Percentiles rank a stretch among this genome's conserved stretches.
These are phyloP conservation scores for Clarias gariepinus DNA, from an alignment of 2,113 vertebrate genomes.

Conservation along the genomic window DNA sequence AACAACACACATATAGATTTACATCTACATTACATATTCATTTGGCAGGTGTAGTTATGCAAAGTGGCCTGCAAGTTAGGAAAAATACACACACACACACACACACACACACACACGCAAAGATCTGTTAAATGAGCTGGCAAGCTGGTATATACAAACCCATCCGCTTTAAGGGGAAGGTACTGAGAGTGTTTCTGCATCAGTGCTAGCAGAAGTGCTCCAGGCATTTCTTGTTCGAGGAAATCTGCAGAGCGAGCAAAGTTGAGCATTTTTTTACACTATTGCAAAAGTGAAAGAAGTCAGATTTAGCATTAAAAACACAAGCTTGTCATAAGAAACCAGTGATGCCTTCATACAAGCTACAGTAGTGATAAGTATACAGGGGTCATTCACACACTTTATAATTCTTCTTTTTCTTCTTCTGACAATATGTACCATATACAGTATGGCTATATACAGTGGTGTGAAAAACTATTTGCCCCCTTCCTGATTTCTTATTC, in stretches of 20 bases:
- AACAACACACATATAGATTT: background rate
- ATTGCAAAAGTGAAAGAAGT: background rate
- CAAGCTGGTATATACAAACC: background rate
- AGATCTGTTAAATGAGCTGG: background rate
- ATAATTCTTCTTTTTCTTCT: background rate
- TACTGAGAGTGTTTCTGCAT: slow-evolving; percentile 16
- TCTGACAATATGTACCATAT: background rate
- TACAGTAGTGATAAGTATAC: background rate
- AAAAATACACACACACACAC: background rate
- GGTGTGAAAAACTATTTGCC: no score
- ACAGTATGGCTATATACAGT: background rate
- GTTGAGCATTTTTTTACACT: background rate
- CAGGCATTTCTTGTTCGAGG: slow-evolving; percentile 13
- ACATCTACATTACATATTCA: background rate
- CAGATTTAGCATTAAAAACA: background rate
- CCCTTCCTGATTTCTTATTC: no score
- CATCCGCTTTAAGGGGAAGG: background rate
- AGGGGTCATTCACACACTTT: background rate
- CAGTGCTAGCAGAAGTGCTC: slow-evolving; percentile 4
- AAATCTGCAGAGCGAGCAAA: slow-evolving; percentile 4
- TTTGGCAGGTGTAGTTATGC: background rate
- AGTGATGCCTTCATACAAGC: no score
- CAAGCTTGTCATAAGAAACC: background rate
- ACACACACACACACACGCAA: background rate
- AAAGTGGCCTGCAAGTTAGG: background rate